phyloP scores from a whole-genome alignment of 2,113 vertebrate genomes.

The Hypocryptadius cinnamomeus region DNA sequence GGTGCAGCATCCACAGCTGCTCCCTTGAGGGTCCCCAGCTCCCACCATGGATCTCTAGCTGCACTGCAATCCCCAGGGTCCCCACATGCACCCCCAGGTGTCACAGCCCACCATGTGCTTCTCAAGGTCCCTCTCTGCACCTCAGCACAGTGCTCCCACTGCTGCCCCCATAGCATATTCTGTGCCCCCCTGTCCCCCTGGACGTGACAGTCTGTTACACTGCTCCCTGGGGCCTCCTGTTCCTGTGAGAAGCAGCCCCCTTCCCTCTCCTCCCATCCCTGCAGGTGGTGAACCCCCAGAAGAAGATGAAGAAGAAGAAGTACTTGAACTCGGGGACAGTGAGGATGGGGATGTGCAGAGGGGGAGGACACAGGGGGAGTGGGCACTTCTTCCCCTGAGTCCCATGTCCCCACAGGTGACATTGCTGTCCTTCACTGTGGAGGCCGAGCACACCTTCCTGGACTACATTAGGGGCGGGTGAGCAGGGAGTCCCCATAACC shows the following conservation, averaged over 20 bases:
- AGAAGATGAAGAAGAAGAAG: slow-evolving; percentile 99
- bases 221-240: not conserved
- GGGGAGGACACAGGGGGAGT: too few species aligned
- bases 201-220: not conserved
- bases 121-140: not conserved
- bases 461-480: slow-evolving; percentile 97
- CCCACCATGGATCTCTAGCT: not conserved
- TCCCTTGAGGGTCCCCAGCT: not conserved
- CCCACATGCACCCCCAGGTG: not conserved
- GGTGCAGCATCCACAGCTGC: not conserved
- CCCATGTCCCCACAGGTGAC: slow-evolving; percentile 76
- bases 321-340: slow-evolving; percentile 92
- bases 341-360: slow-evolving; percentile 4
- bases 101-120: not conserved
- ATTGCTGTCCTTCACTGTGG: slow-evolving; percentile 87
- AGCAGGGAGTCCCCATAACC: slow-evolving; percentile 26
- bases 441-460: slow-evolving; percentile 90
- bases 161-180: not conserved
- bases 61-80: not conserved
- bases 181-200: not conserved
- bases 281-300: slow-evolving; percentile 89
- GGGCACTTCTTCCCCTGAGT: not conserved
- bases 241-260: not conserved
- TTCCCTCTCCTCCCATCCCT: not conserved
- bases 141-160: not conserved